These are phyloP conservation scores for Saguinus imperator DNA, from an alignment of 2,113 vertebrate genomes.

Conservation along the genomic window DNA sequence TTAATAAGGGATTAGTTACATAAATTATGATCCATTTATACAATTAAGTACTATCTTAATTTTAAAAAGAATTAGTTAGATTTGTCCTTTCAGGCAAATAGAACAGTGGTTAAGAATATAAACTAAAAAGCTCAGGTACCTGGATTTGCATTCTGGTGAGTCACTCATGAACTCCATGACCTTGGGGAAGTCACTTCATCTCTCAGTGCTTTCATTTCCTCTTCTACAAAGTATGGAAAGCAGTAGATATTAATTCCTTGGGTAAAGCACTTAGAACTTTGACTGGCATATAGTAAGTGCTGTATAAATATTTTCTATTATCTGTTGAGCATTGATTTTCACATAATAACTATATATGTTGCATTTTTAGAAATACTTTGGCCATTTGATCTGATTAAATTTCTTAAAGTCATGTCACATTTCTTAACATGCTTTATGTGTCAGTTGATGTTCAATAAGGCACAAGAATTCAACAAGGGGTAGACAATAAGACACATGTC, in stretches of 20 bases:
- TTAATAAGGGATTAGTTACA: neutral
- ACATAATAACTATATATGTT: neutral
- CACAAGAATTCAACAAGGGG: neutral
- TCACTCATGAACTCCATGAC: neutral
- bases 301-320: neutral
- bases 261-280: neutral
- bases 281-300: neutral
- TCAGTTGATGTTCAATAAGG: neutral
- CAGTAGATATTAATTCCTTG: neutral
- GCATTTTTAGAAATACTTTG: constrained; percentile 39
- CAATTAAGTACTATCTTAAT: neutral
- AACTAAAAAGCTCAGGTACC: neutral
- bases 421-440: neutral
- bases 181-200: neutral
- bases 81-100: neutral
- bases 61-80: neutral
- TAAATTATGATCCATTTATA: neutral
- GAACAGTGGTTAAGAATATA: neutral
- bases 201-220: neutral
- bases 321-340: neutral
- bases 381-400: neutral
- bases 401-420: constrained; percentile 22
- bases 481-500: neutral
- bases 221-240: neutral
- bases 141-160: neutral